Evolutionary conservation across 2,113 vertebrate genomes (phyloP).

Genomic region (Corvus moneduloides): DNA sequence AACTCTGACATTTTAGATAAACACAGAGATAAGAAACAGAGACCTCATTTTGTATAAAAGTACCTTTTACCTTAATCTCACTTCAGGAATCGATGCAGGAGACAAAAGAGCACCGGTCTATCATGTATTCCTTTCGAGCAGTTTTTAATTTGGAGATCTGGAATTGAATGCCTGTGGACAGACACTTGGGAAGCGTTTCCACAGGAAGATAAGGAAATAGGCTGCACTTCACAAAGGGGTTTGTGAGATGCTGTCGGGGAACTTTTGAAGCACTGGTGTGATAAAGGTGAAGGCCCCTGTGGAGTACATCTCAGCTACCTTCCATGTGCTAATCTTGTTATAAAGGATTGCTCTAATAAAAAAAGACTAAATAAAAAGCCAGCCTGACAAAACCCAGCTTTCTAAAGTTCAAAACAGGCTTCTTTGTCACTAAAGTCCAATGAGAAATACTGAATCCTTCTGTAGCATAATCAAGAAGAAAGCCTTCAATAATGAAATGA

Average conservation of each 20-base stretch:
- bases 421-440: not conserved
- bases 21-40: not conserved
- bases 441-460: not conserved
- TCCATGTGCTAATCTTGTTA: not conserved
- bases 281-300: not conserved
- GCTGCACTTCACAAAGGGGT: not conserved
- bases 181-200: not conserved
- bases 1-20: constrained; percentile 20
- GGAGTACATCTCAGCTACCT: not conserved
- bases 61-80: not conserved
- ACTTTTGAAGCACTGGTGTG: not conserved
- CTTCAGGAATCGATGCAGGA: not conserved
- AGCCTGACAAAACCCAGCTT: not conserved
- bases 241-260: not conserved
- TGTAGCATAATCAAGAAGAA: not conserved
- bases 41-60: not conserved
- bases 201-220: not conserved
- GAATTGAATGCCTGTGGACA: constrained; percentile 12
- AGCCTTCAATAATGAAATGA: not conserved
- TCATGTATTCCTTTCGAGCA: not conserved
- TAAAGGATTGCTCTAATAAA: not conserved
- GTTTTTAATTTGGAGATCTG: constrained; percentile 11
- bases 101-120: not conserved
- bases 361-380: not conserved
- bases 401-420: not conserved